Conservation (phyloP, 2,797 vertebrate species). For the Hoplostethus atlanticus region DNA sequence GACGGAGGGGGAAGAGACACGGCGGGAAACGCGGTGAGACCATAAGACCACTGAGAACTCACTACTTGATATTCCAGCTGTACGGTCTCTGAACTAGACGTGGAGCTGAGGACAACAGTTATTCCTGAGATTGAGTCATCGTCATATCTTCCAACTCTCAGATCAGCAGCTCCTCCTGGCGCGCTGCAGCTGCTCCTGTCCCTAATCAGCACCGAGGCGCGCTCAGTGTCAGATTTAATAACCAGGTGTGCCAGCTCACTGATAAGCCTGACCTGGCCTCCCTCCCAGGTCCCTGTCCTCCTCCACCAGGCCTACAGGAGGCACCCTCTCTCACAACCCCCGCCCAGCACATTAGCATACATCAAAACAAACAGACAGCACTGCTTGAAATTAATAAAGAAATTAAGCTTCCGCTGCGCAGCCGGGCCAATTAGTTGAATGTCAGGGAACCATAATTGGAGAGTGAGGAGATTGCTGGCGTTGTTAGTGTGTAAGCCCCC, state of each 20-base stretch:
- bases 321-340: slow-evolving; percentile 79
- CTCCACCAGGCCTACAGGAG: slow-evolving; percentile 75
- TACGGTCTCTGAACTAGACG: background rate
- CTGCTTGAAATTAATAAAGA: slow-evolving; percentile 95
- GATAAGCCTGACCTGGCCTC: slow-evolving; percentile 86
- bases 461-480: slow-evolving; percentile 93
- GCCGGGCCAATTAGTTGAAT: slow-evolving; percentile 99
- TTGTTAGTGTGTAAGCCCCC: slow-evolving; percentile 91
- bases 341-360: slow-evolving; percentile 88
- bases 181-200: slow-evolving; percentile 32
- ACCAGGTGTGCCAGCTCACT: slow-evolving; percentile 83
- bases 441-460: slow-evolving; percentile 99
- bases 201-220: slow-evolving; percentile 44
- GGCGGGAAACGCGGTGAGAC: background rate
- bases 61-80: background rate
- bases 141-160: slow-evolving; percentile 26
- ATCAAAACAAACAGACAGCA: slow-evolving; percentile 90
- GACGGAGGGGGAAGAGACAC: too few species aligned
- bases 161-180: slow-evolving; percentile 49
- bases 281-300: slow-evolving; percentile 73
- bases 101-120: background rate
- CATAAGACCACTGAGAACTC: background rate
- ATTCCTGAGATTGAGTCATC: slow-evolving; percentile 17
- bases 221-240: slow-evolving; percentile 74
- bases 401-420: slow-evolving; percentile 97